Conservation (phyloP, 2,888 invertebrate species). For the Drosophila emarginata region DNA sequence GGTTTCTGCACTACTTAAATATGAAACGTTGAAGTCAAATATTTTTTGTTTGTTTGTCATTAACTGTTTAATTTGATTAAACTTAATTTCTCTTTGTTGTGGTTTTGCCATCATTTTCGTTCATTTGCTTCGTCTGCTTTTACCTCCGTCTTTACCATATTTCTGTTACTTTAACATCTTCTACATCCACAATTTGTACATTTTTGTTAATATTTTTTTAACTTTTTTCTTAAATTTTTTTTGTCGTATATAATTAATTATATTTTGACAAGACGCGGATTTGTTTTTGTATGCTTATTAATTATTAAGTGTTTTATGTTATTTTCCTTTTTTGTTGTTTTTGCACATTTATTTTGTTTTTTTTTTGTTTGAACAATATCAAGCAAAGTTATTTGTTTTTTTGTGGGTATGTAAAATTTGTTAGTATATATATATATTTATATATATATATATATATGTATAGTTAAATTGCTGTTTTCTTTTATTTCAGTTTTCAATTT, state of each 20-base stretch:
- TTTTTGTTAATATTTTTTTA: slow-evolving; percentile 58
- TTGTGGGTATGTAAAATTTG: slow-evolving; percentile 63
- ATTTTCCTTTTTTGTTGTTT: slow-evolving; percentile 20
- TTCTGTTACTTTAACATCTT: neutral
- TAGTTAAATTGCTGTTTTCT: neutral
- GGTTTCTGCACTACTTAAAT: slow-evolving; percentile 75
- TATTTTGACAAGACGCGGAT: slow-evolving; percentile 75
- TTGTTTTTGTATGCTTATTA: slow-evolving; percentile 52
- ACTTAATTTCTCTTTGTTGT: slow-evolving; percentile 51
- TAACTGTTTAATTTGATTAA: slow-evolving; percentile 74
- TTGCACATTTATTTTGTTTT: slow-evolving; percentile 42
- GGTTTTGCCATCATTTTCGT: slow-evolving; percentile 13
- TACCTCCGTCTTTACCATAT: slow-evolving; percentile 32
- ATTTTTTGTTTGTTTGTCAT: slow-evolving; percentile 46
- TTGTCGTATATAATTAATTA: slow-evolving; percentile 30
- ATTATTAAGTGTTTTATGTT: slow-evolving; percentile 46
- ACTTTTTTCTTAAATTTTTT: too few species aligned
- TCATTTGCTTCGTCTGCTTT: slow-evolving; percentile 24
- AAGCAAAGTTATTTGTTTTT: slow-evolving; percentile 44
- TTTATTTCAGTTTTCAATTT: slow-evolving; percentile 19
- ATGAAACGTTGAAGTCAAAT: slow-evolving; percentile 77
- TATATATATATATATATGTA: neutral
- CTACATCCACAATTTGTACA: slow-evolving; percentile 71
- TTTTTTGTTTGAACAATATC: slow-evolving; percentile 56
- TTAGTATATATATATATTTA: slow-evolving; percentile 39